Base-by-base conservation (phyloP, 2,888 invertebrate genomes). In the Acleris emargana region DNA sequence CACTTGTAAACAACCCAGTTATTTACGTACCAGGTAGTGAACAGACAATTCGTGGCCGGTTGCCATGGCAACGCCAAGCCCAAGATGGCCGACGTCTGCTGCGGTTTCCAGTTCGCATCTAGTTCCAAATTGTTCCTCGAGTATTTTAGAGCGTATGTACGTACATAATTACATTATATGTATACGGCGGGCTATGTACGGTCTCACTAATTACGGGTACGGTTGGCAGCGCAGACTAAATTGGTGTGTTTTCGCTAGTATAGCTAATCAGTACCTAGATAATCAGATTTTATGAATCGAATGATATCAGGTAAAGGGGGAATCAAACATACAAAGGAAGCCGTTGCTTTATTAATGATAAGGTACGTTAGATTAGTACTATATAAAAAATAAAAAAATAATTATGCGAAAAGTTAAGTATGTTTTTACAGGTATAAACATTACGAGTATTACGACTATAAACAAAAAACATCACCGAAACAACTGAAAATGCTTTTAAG, bases 1-100 rank as follows among this genome's bases (percentile, higher is more conserved):
- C 54, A 54, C 22, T 73, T 72, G 73, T 84, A 83, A 86, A 87
- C 84, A 86, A 81, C 77, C 75, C 80, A 88, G 82, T 84, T 89
- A 88, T 88, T 88, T 88, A 88, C 85, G 86, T 84, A 79, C 81
- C 88, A 88, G 89, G 88, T 89, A 81, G 79, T 75, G 78, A 82
- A 77, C 77, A 88, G 88, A 91, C 88, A 88, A 87, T 89, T 88
- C 82, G 84, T 78, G 86, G 84, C 77, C 81, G 71, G 91, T 91
- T 82, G 81, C 86, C 82, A 88, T 84, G 80, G 84, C 80, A 77
- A 92, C 89, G 82, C 79, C 88, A 91, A 91, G 82, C 81, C 79
- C 88, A 91, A 91, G 83, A 92, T 91, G 92, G 91, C 88, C 82
- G 87, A 73, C 86, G 89, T 86, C 89, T 89, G 85, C 85, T 88